These are phyloP conservation scores for Palaemon carinicauda DNA, from an alignment of 1,140 invertebrate species.

Conservation along the genomic window DNA sequence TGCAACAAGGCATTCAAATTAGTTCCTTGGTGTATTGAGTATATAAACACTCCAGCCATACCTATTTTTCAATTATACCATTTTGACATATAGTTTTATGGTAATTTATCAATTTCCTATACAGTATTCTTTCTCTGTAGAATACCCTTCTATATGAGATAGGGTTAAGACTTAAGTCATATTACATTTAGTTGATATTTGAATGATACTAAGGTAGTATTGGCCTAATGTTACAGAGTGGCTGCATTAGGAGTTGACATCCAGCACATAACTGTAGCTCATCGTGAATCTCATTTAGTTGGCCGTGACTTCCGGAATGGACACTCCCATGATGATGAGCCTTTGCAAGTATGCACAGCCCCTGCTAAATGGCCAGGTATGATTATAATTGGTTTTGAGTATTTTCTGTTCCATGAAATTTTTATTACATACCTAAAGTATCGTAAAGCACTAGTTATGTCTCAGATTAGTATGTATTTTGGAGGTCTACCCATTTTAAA, in stretches of 20 bases:
- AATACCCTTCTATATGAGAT: too few relatives aligned
- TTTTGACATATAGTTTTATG: too few relatives aligned
- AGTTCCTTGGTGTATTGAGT: too few relatives aligned
- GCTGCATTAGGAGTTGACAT: slow-evolving; percentile 78
- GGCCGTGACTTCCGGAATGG: slow-evolving; percentile 61
- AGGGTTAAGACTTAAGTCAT: too few relatives aligned
- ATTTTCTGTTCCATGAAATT: neutral
- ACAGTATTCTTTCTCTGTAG: too few relatives aligned
- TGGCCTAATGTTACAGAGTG: slow-evolving; percentile 20
- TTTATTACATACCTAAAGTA: neutral
- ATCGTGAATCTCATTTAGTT: slow-evolving; percentile 63
- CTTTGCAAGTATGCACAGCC: slow-evolving; percentile 68
- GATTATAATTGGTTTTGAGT: slow-evolving; percentile 63
- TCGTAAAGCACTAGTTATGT: too few relatives aligned
- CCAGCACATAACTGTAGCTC: slow-evolving; percentile 65
- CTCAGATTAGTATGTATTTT: too few relatives aligned
- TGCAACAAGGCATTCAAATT: too few relatives aligned
- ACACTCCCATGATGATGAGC: slow-evolving; percentile 64
- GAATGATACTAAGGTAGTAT: neutral
- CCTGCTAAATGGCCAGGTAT: slow-evolving; percentile 75
- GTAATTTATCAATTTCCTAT: too few relatives aligned
- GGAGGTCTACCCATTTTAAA: too few relatives aligned
- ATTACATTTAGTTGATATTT: neutral
- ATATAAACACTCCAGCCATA: too few relatives aligned
- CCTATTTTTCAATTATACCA: too few relatives aligned